These are phyloP conservation scores for Pelagia noctiluca DNA, from an alignment of 30 jellyfish, hydroid and myxozoan species.

Conservation along the genomic window DNA sequence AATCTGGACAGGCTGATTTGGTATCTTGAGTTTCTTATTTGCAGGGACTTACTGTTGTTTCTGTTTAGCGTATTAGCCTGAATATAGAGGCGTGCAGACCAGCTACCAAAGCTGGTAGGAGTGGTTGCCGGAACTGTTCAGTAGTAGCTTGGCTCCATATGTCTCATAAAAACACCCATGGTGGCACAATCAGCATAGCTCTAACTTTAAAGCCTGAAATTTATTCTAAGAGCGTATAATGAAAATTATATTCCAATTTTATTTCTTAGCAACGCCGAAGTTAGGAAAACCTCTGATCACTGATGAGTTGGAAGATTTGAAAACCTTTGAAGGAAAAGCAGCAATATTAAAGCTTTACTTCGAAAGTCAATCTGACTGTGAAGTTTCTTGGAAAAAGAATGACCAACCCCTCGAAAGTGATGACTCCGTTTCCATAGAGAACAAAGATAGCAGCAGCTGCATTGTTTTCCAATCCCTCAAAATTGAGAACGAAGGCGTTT, in stretches of 20 bases:
- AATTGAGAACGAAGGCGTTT: slow-evolving; percentile 70
- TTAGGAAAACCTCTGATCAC: slow-evolving; percentile 44
- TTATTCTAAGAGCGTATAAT: not conserved
- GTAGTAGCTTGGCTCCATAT: no score
- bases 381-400: slow-evolving; percentile 71
- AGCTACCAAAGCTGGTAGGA: no score
- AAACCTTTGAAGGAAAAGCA: slow-evolving; percentile 59
- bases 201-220: not conserved
- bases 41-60: no score
- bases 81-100: no score
- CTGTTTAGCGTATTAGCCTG: no score
- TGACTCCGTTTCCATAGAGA: slow-evolving; percentile 3
- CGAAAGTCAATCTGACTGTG: slow-evolving; percentile 52
- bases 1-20: no score
- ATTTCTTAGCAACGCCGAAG: not conserved
- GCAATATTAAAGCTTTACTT: slow-evolving; percentile 32
- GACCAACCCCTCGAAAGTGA: slow-evolving; percentile 31
- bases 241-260: not conserved
- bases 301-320: slow-evolving; percentile 38
- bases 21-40: no score
- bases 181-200: slow-evolving; percentile 13
- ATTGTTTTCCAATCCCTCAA: slow-evolving; percentile 35
- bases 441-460: slow-evolving; percentile 14
- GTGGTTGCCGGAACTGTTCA: no score
- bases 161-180: no score